These are phyloP conservation scores for Sarcophaga carnaria DNA, from an alignment of 2,888 invertebrate species.

Conservation along the genomic window DNA sequence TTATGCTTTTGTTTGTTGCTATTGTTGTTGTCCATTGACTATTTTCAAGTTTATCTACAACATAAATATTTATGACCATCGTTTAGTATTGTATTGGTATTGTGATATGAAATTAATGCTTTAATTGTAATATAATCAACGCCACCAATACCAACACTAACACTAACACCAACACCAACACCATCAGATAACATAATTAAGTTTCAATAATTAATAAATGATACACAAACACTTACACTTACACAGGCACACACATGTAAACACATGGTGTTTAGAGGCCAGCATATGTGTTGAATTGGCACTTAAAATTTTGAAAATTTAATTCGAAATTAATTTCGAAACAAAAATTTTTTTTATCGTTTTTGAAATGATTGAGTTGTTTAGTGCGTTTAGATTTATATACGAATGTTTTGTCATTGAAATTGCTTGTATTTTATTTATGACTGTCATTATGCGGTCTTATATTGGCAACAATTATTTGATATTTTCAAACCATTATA, in stretches of 20 bases:
- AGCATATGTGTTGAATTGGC: no score
- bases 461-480: background rate
- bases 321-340: background rate
- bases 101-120: constrained; percentile 50
- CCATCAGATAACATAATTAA: constrained; percentile 56
- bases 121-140: constrained; percentile 55
- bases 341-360: no score
- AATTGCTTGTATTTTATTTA: background rate
- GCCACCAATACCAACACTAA: no score
- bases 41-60: constrained; percentile 34
- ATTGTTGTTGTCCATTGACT: constrained; percentile 18
- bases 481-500: background rate
- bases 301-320: no score
- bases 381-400: no score
- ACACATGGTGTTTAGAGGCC: background rate
- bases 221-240: constrained; percentile 3
- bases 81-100: constrained; percentile 33
- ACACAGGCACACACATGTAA: background rate
- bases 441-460: background rate
- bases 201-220: constrained; percentile 53
- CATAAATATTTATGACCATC: constrained; percentile 50
- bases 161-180: background rate
- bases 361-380: background rate
- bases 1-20: background rate
- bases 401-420: background rate